Base-by-base conservation (phyloP, 2,113 vertebrate species). In the Otolemur garnettii region DNA sequence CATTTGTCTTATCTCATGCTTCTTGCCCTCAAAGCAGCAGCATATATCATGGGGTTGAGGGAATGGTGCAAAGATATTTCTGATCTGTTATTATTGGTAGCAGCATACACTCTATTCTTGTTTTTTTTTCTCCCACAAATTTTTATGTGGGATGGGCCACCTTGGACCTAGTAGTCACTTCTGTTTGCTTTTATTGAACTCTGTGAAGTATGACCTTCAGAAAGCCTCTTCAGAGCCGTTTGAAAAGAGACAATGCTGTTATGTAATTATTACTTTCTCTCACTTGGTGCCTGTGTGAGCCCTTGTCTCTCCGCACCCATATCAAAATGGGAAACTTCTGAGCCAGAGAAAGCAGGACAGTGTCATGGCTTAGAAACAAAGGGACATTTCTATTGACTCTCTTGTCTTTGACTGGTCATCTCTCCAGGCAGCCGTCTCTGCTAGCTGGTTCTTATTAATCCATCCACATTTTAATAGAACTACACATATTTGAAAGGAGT, bases 1-100 rank as follows among this genome's bases (percentile, higher is more conserved):
- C 97, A 98, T 99, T 99, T 99, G 98, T 98, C 98, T 98, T 98
- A 98, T 98, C 98, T 98, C 97, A 97, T 97, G 98, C 96, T 98
- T 98, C 97, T 98, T 98, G 84, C 96, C 97, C 97, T 98, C 98
- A 97, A 98, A 98, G 96, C 94, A 98, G 94, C 22, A 96, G 98
- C 98, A 97, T 96, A 87, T 95, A 96, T 97, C 93, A 95, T 62
- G 85, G 93, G 97, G 74, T 87, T 90, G 87, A 97, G 35, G 84
- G 86, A 74, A 98, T 35, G 38, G 24, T 57, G 53, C 60, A 86
- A 95, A 97, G 93, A 77, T 92, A 94, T 62, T 90, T 93, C 88
- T 81, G 95, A 97, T 89, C 83, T 86, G 42, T 69, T 98, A 97
- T 95, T 97, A 59, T 81, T 95, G 42, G 79, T 93, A 94, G 66